Base-by-base conservation (phyloP, 2,797 vertebrate species). In the Gymnoscopelus microlampas region DNA sequence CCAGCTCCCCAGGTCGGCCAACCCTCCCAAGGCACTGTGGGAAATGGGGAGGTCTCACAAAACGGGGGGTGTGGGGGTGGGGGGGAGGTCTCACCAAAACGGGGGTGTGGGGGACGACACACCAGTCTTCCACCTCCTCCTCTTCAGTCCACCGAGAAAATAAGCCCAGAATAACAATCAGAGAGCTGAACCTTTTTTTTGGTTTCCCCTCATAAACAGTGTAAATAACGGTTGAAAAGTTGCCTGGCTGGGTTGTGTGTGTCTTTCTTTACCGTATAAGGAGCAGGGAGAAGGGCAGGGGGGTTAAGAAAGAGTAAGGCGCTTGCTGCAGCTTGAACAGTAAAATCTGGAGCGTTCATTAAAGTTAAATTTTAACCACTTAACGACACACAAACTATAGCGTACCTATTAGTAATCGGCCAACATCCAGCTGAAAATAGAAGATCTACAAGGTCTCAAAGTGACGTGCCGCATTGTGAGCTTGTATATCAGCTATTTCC, bases 1-100 rank as follows among this genome's bases (percentile, higher is more conserved):
- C 82, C 84, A 84, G 81, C 82, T 87, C 77, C 80, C 73, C 78
- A 87, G 86, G 84, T 89, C 63, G 68, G 83, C 76, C 58, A 73
- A 74, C 70, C 71, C 78, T 82, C 77, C 75, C 75, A 73, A 76
- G 56, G 84, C 75, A 82, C 66, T 79, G 71, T 85, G 82, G 80
- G 74, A 87, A 85, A 85, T 65, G 54, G 63, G 80, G 75, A 88
- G 78, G 81, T 85, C 67, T 76, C n/a, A 60, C 66, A 68, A 70
- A 73, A 35, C 29, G 3, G 23, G 5, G 5, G 29, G 32, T 26
- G 14, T 2, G 12, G 54, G 44, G 59, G 71, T 85, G 82, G 80
- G 74, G 54, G 63, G 80, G 75, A 88, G 78, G 81, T 85, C 67
- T 76, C n/a, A 60, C 66, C 67, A 68, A 70, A 73, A 35, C 29